These are phyloP conservation scores for Gymnogyps californianus DNA, from an alignment of 2,113 vertebrate genomes.

Conservation along the genomic window DNA sequence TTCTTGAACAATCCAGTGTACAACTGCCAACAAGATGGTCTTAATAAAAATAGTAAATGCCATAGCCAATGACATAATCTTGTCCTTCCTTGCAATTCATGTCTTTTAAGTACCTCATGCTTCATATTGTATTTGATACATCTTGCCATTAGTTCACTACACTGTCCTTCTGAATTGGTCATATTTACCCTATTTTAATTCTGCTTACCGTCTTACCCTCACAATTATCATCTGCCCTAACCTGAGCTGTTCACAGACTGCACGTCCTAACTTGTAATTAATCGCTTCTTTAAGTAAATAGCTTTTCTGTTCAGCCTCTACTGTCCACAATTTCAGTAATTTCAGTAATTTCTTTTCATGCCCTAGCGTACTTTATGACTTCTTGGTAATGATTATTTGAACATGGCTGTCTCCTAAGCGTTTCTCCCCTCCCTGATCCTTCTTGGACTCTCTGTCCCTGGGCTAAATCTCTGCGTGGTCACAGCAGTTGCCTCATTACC, in stretches of 20 bases:
- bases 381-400: conserved; percentile 4
- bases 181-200: not conserved
- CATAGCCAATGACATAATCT: not conserved
- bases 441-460: not conserved
- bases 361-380: conserved; percentile 8
- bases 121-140: not conserved
- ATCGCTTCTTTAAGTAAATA: not conserved
- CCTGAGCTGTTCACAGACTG: not conserved
- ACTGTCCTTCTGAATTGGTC: not conserved
- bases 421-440: not conserved
- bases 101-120: not conserved
- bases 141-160: not conserved
- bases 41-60: not conserved
- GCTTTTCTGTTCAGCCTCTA: not conserved
- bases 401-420: not conserved
- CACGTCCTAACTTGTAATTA: not conserved
- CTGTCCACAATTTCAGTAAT: not conserved
- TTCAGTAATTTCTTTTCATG: conserved; percentile 19
- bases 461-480: not conserved
- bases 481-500: conserved; percentile 25
- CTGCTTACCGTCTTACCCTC: not conserved
- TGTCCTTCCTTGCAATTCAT: not conserved
- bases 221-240: not conserved
- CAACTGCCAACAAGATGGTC: not conserved
- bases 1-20: not conserved